A percentile compares a stretch with the other conserved stretches of the same genome.
phyloP scores from a whole-genome alignment of 2,113 vertebrate genomes.

The Euleptes europaea region DNA sequence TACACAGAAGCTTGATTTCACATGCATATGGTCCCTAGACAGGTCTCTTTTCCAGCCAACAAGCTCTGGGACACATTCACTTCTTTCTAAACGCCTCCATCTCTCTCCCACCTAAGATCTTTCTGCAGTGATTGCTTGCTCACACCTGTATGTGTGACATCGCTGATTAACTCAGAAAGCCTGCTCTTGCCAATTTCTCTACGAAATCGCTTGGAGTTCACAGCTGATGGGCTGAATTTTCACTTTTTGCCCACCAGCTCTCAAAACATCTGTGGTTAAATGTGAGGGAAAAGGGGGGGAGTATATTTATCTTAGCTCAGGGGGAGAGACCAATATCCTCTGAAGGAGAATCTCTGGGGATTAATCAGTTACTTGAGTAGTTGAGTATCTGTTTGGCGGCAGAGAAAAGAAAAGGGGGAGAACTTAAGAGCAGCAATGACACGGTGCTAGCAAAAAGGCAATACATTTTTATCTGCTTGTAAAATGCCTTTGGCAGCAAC shows the following conservation, averaged over 20 bases:
- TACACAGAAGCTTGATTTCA: not conserved
- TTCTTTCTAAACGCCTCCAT: conserved; percentile 4
- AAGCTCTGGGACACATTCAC: not conserved
- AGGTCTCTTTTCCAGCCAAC: not conserved
- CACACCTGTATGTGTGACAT: conserved; percentile 39
- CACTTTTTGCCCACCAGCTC: not conserved
- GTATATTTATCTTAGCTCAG: not conserved
- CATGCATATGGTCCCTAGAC: not conserved
- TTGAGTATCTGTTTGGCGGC: conserved; percentile 8
- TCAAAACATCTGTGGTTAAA: conserved; percentile 20
- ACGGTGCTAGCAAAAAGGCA: conserved; percentile 49
- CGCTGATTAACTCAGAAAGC: conserved; percentile 44
- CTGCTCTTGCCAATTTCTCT: conserved; percentile 24
- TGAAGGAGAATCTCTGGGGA: conserved; percentile 16
- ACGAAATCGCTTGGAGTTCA: conserved; percentile 13
- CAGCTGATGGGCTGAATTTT: conserved; percentile 24
- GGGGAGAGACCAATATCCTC: conserved; percentile 39
- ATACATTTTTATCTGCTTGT: conserved; percentile 66
- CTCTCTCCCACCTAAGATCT: not conserved
- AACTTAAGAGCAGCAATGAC: conserved; percentile 46
- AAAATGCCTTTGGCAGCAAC: conserved; percentile 54
- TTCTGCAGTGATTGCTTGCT: not conserved
- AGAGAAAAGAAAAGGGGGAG: conserved; percentile 37
- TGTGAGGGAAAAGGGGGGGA: not conserved
- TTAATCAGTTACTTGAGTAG: conserved; percentile 40